phyloP scores from a whole-genome alignment of 1,140 invertebrate genomes.

The Diprion similis region DNA sequence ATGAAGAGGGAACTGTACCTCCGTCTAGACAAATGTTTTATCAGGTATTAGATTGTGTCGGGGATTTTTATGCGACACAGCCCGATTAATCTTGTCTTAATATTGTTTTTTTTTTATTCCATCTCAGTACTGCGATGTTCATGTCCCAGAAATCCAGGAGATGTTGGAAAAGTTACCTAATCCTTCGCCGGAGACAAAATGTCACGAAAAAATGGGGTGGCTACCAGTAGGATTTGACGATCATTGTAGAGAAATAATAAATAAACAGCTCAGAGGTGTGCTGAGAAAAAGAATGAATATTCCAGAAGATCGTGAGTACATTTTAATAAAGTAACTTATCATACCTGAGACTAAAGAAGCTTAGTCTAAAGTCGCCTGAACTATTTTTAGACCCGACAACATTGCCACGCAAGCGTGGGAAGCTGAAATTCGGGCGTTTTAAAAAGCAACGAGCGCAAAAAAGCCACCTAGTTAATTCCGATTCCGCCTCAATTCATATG shows the following conservation, averaged over 20 bases:
- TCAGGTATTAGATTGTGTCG: constrained; percentile 64
- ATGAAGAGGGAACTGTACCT: constrained; percentile 74
- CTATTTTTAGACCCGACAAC: constrained; percentile 37
- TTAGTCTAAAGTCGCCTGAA: neutral
- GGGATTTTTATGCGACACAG: constrained; percentile 6
- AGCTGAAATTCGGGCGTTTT: constrained; percentile 7
- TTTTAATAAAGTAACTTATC: constrained; percentile 14
- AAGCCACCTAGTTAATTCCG: constrained; percentile 7
- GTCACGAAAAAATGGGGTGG: constrained; percentile 79
- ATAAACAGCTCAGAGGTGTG: constrained; percentile 65
- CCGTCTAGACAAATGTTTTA: constrained; percentile 83
- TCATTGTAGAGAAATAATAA: constrained; percentile 73
- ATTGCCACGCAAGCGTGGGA: constrained; percentile 30
- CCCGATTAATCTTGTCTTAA: too few species aligned
- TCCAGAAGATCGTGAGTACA: constrained; percentile 54
- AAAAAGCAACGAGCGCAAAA: neutral
- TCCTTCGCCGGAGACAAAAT: constrained; percentile 66
- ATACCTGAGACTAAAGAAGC: constrained; percentile 9
- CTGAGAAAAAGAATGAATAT: constrained; percentile 62
- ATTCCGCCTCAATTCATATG: constrained; percentile 9
- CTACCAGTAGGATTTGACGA: constrained; percentile 72
- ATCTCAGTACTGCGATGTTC: constrained; percentile 80
- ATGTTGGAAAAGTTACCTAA: constrained; percentile 75
- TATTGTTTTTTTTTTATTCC: neutral
- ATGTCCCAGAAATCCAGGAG: constrained; percentile 84